phyloP scores from a whole-genome alignment of 2,113 vertebrate genomes.

The Otis tarda region DNA sequence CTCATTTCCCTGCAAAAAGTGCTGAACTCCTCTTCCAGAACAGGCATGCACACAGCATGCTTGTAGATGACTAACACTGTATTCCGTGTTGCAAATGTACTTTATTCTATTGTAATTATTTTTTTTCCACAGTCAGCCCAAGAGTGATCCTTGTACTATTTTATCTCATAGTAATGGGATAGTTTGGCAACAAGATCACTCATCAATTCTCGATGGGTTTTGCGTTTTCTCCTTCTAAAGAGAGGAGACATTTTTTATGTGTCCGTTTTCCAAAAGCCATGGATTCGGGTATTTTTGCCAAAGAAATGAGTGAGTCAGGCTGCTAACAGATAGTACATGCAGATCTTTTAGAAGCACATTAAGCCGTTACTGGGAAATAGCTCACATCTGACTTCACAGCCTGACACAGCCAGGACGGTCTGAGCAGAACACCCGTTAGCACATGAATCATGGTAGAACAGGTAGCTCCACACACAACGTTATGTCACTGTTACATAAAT shows the following conservation, averaged over 20 bases:
- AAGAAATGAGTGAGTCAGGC: slow-evolving; percentile 7
- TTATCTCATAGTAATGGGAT: background rate
- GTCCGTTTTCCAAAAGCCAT: background rate
- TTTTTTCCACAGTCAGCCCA: background rate
- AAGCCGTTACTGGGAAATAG: background rate
- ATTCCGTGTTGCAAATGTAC: background rate
- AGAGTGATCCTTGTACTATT: background rate
- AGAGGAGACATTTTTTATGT: background rate
- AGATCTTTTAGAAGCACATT: background rate
- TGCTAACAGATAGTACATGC: slow-evolving; percentile 9
- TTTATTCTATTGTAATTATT: background rate
- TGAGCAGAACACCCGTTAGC: background rate
- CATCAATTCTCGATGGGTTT: fast-evolving
- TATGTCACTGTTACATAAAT: background rate
- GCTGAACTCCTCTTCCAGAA: background rate
- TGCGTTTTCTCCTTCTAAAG: background rate
- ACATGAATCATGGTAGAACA: background rate
- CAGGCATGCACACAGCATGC: background rate
- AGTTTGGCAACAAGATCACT: background rate
- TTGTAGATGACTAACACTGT: background rate
- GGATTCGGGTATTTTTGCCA: background rate
- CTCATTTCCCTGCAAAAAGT: background rate
- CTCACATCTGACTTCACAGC: background rate
- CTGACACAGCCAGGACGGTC: background rate
- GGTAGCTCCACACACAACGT: background rate